phyloP scores from a whole-genome alignment of 1,140 invertebrate species.

The Helicoverpa armigera region DNA sequence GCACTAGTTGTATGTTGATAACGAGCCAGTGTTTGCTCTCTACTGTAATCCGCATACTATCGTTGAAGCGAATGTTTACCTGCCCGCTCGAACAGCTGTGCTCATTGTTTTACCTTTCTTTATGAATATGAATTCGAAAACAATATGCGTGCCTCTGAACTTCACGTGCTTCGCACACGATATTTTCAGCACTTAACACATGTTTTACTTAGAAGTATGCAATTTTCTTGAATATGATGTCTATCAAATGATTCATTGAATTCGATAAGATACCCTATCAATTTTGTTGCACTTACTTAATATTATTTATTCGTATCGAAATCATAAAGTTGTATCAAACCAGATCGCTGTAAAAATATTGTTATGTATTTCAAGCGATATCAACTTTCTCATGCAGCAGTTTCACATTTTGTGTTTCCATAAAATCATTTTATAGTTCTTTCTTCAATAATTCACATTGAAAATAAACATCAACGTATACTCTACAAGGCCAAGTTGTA shows the following conservation, averaged over 20 bases:
- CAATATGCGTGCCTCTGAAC: not conserved
- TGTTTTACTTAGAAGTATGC: not conserved
- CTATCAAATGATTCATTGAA: conserved; percentile 15
- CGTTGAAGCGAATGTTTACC: conserved; percentile 22
- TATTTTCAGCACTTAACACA: not conserved
- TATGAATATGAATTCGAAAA: conserved; percentile 26
- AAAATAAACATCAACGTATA: not conserved
- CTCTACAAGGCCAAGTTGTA: conserved; percentile 6
- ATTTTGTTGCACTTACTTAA: not conserved
- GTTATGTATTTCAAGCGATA: too few species aligned
- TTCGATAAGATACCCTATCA: conserved; percentile 32
- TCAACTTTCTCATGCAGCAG: too few species aligned
- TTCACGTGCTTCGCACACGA: not conserved
- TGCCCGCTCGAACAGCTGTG: conserved; percentile 5
- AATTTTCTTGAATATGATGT: not conserved
- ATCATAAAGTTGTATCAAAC: too few species aligned
- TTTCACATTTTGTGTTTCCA: too few species aligned
- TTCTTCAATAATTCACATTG: too few species aligned
- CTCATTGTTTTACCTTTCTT: conserved; percentile 32
- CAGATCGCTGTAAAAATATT: too few species aligned
- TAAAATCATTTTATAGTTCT: too few species aligned
- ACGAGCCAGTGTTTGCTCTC: conserved; percentile 18
- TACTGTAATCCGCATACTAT: conserved; percentile 32
- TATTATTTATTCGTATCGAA: too few species aligned
- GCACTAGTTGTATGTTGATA: conserved; percentile 18